Evolutionary conservation across 2,888 invertebrate species (phyloP).

Genomic region (Abrostola triplasia): DNA sequence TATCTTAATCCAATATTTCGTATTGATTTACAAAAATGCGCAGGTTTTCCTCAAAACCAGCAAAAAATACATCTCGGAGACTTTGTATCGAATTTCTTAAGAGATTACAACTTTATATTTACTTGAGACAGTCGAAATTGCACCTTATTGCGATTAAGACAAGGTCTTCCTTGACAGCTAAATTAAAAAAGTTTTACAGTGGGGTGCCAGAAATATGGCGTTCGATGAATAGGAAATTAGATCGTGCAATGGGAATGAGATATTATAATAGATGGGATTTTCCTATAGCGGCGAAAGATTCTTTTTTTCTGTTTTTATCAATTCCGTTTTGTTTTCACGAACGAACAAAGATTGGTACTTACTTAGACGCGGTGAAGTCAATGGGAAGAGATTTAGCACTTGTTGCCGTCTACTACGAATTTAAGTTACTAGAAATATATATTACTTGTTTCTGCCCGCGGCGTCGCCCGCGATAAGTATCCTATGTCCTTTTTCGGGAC

Average conservation of each 20-base stretch:
- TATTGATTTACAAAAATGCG: constrained; percentile 69
- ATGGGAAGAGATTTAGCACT: constrained; percentile 41
- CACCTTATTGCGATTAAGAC: constrained; percentile 29
- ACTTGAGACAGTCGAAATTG: constrained; percentile 39
- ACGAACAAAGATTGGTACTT: constrained; percentile 49
- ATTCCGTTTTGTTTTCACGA: constrained; percentile 56
- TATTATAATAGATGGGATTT: constrained; percentile 77
- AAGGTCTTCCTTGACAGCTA: constrained; percentile 42
- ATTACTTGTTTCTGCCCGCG: too few relatives aligned
- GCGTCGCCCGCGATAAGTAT: too few relatives aligned
- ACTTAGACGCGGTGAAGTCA: constrained; percentile 25
- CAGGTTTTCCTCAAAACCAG: constrained; percentile 67
- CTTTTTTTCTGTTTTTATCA: constrained; percentile 53
- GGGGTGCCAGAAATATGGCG: constrained; percentile 69
- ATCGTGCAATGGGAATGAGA: constrained; percentile 72
- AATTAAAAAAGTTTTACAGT: constrained; percentile 52
- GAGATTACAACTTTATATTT: constrained; percentile 53
- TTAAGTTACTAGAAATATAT: too few relatives aligned
- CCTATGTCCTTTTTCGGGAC: too few relatives aligned
- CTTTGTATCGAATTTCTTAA: constrained; percentile 70
- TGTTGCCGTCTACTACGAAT: constrained; percentile 9
- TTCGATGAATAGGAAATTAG: constrained; percentile 81
- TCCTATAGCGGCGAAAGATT: constrained; percentile 55
- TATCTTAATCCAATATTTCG: constrained; percentile 78
- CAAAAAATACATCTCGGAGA: constrained; percentile 64